phyloP scores from a whole-genome alignment of 2,113 vertebrate species.

The Turnix velox region DNA sequence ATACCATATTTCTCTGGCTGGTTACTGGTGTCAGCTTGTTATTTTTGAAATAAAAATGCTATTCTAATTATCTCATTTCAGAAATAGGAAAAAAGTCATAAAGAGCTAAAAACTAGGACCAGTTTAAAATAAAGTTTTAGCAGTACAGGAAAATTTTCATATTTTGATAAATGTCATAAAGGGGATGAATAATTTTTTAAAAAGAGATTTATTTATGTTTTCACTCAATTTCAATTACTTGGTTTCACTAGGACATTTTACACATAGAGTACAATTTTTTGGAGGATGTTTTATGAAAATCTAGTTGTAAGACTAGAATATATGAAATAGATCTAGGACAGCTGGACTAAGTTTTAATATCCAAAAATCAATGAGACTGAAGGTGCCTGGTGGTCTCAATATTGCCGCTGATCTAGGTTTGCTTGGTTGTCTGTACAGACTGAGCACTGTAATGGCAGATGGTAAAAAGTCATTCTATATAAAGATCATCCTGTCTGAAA shows the following conservation, averaged over 20 bases:
- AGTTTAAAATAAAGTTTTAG: neutral
- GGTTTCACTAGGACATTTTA: neutral
- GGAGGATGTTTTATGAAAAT: neutral
- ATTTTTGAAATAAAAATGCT: conserved; percentile 1
- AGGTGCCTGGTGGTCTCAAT: neutral
- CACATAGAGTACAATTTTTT: neutral
- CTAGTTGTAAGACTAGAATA: neutral
- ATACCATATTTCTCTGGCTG: neutral
- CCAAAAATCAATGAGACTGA: neutral
- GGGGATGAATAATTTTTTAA: neutral
- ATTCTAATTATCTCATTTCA: neutral
- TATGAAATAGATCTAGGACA: neutral
- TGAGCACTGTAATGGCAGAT: neutral
- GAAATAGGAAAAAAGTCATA: neutral
- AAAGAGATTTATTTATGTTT: neutral
- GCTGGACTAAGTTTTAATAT: neutral
- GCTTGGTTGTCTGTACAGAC: neutral
- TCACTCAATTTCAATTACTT: neutral
- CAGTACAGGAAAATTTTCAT: neutral
- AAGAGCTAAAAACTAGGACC: neutral
- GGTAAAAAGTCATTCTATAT: neutral
- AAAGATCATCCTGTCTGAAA: neutral
- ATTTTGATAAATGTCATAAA: neutral
- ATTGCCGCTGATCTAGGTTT: neutral
- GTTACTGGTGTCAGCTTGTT: neutral